A percentile compares a stretch with the other conserved stretches of the same genome.
Evolutionary conservation across 1,140 invertebrate species (phyloP).

Genomic region (Papilio helenus): DNA sequence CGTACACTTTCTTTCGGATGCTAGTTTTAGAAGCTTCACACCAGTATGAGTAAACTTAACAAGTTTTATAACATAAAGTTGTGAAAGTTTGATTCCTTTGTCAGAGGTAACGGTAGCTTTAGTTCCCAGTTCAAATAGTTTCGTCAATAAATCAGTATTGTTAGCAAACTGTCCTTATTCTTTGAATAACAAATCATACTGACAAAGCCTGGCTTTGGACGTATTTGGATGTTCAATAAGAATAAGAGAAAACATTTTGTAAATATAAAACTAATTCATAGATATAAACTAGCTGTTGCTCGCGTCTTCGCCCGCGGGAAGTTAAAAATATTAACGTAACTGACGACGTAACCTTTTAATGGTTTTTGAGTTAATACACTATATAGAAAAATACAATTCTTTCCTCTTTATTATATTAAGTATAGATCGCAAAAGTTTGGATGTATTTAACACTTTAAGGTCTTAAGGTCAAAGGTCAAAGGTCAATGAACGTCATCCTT

Average conservation of each 20-base stretch:
- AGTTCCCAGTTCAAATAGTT: conserved; percentile 15
- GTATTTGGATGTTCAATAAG: background rate
- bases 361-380: background rate
- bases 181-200: conserved; percentile 13
- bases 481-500: background rate
- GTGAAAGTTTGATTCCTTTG: background rate
- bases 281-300: too few relatives aligned
- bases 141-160: conserved; percentile 23
- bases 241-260: background rate
- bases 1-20: too few relatives aligned
- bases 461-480: background rate
- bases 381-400: background rate
- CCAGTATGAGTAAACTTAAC: background rate
- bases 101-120: background rate
- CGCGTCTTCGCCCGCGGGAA: too few relatives aligned
- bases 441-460: background rate
- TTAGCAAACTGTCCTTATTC: conserved; percentile 13
- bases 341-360: too few relatives aligned
- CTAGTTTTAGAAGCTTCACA: background rate
- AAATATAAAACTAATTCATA: background rate
- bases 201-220: background rate
- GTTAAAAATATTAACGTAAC: too few relatives aligned
- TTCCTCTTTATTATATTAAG: background rate
- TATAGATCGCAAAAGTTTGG: background rate
- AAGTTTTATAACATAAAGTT: background rate